These are phyloP conservation scores for Herminia tarsipennalis DNA, from an alignment of 2,888 invertebrate species.

Conservation along the genomic window DNA sequence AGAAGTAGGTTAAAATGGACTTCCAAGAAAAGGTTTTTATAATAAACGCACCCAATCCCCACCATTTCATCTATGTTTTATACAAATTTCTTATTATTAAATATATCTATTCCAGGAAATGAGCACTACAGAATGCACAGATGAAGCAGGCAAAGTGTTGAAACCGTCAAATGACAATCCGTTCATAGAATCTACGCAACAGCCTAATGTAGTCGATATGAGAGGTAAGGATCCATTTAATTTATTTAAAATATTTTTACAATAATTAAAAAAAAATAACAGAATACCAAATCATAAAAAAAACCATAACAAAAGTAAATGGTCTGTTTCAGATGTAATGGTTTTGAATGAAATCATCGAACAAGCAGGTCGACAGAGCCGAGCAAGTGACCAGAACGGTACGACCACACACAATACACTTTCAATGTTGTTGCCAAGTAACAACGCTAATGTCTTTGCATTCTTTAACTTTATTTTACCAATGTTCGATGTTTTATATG, in stretches of 20 bases:
- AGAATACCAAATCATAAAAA: neutral
- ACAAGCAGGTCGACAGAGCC: conserved; percentile 96
- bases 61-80: neutral
- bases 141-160: conserved; percentile 91
- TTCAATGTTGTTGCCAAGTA: conserved; percentile 50
- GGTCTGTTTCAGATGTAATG: conserved; percentile 93
- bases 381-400: conserved; percentile 95
- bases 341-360: conserved; percentile 98
- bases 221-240: conserved; percentile 88
- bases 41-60: too few relatives aligned
- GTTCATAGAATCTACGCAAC: conserved; percentile 94
- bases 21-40: too few relatives aligned
- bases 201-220: conserved; percentile 96
- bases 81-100: neutral
- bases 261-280: neutral
- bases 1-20: too few relatives aligned
- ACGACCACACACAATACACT: conserved; percentile 66
- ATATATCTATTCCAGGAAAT: conserved; percentile 87
- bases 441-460: conserved; percentile 56
- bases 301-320: neutral
- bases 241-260: neutral
- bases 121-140: conserved; percentile 90
- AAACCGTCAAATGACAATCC: conserved; percentile 95
- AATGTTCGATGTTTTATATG: conserved; percentile 45
- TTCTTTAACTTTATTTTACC: conserved; percentile 51